Evolutionary conservation across 92 coral and sea anemone species (phyloP).

Genomic region (Epizoanthus scotinus): DNA sequence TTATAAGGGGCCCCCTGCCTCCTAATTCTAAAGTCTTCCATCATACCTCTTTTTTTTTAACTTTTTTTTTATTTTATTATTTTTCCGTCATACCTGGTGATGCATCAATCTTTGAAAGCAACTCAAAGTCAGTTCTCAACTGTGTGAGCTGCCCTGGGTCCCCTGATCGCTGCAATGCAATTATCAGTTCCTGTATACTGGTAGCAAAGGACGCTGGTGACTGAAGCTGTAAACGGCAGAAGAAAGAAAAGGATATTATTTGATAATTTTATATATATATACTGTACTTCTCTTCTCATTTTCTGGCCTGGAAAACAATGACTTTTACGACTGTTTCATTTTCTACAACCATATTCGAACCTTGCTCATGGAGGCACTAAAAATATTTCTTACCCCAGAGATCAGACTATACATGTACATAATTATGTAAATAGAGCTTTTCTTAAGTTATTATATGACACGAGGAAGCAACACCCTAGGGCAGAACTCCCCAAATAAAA

Average conservation of each 20-base stretch:
- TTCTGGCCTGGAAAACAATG: neutral
- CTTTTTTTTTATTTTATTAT: too few species aligned
- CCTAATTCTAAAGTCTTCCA: neutral
- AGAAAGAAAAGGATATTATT: too few species aligned
- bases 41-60: too few species aligned
- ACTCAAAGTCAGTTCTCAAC: slow-evolving; percentile 86
- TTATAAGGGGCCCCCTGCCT: too few species aligned
- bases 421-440: too few species aligned
- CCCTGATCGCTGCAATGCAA: slow-evolving; percentile 90
- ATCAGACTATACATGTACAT: too few species aligned
- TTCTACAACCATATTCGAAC: too few species aligned
- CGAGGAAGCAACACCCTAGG: neutral
- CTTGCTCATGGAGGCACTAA: too few species aligned
- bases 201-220: slow-evolving; percentile 94
- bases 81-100: slow-evolving; percentile 96
- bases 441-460: neutral
- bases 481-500: too few species aligned
- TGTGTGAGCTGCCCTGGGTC: slow-evolving; percentile 94
- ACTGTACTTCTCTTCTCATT: too few species aligned
- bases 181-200: slow-evolving; percentile 92
- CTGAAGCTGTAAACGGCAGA: slow-evolving; percentile 65
- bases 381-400: too few species aligned
- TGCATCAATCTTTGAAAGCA: slow-evolving; percentile 89
- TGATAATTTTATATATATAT: too few species aligned
- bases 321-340: neutral